phyloP scores from a whole-genome alignment of 2,888 invertebrate species.

The Calliopum simillimum region DNA sequence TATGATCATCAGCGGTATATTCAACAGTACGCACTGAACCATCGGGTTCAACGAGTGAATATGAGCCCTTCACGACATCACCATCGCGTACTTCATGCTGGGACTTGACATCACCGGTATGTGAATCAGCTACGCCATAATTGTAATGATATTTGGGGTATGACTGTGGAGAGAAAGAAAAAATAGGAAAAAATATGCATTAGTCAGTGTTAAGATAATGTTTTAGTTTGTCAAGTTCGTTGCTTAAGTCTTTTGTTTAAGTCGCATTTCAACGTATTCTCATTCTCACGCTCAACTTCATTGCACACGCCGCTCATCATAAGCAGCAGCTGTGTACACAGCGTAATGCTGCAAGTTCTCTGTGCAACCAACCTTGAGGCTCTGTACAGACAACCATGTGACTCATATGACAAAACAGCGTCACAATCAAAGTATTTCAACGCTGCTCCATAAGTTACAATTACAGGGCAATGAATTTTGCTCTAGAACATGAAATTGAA shows the following conservation, averaged over 20 bases:
- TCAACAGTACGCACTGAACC: constrained; percentile 68
- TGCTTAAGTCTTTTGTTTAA: no score
- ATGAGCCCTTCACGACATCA: constrained; percentile 68
- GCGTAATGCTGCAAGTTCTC: no score
- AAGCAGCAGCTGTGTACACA: no score
- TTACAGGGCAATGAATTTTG: no score
- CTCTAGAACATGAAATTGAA: no score
- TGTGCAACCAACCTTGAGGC: no score
- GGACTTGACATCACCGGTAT: constrained; percentile 67
- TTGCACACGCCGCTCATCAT: no score
- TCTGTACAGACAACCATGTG: constrained; percentile 1
- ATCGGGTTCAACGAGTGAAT: constrained; percentile 68
- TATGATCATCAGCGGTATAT: constrained; percentile 67
- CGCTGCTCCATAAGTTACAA: no score
- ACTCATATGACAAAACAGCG: constrained; percentile 7
- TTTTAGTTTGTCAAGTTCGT: no score
- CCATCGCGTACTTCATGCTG: constrained; percentile 68
- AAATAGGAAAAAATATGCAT: constrained; percentile 14
- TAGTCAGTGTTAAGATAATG: no score
- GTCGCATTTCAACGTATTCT: no score
- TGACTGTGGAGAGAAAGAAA: constrained; percentile 51
- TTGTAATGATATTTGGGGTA: constrained; percentile 68
- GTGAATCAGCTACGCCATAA: constrained; percentile 66
- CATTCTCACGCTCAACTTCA: neutral
- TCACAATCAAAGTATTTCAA: no score